Conservation (phyloP, 2,888 invertebrate genomes). For the Pteria penguin region DNA sequence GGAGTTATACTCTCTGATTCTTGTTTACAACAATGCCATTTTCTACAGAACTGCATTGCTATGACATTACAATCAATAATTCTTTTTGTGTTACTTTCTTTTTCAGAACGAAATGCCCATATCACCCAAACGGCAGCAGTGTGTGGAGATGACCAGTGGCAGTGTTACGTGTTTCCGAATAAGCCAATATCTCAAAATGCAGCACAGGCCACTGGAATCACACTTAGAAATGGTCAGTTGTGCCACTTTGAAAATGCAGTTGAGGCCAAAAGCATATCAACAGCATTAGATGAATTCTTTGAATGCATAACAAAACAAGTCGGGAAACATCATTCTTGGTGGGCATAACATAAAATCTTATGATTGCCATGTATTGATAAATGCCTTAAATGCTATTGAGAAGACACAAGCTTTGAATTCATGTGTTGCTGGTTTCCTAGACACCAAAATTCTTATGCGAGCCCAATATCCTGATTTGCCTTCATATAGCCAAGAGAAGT, state of each 20-base stretch:
- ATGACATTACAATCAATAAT: too few relatives aligned
- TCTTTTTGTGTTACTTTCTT: background rate
- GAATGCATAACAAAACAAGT: background rate
- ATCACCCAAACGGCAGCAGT: slow-evolving; percentile 22
- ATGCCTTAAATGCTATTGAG: slow-evolving; percentile 17
- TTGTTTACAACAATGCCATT: background rate
- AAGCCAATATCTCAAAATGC: background rate
- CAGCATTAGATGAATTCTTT: slow-evolving; percentile 12
- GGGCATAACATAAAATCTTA: slow-evolving; percentile 22
- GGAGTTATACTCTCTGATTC: background rate
- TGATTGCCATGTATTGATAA: slow-evolving; percentile 32
- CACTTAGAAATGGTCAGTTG: background rate
- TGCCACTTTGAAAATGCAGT: slow-evolving; percentile 18
- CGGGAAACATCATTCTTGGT: slow-evolving; percentile 1
- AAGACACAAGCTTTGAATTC: background rate
- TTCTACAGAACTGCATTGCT: too few relatives aligned
- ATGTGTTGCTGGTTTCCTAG: background rate
- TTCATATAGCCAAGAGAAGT: background rate
- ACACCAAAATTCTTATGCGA: background rate
- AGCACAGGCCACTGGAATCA: slow-evolving; percentile 21
- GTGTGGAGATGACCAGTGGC: slow-evolving; percentile 8
- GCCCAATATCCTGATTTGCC: background rate
- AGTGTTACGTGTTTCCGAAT: slow-evolving; percentile 11
- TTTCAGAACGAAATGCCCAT: slow-evolving; percentile 32
- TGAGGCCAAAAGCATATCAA: background rate